These are phyloP conservation scores for Muscicapa striata DNA, from an alignment of 2,797 vertebrate genomes.

Conservation along the genomic window DNA sequence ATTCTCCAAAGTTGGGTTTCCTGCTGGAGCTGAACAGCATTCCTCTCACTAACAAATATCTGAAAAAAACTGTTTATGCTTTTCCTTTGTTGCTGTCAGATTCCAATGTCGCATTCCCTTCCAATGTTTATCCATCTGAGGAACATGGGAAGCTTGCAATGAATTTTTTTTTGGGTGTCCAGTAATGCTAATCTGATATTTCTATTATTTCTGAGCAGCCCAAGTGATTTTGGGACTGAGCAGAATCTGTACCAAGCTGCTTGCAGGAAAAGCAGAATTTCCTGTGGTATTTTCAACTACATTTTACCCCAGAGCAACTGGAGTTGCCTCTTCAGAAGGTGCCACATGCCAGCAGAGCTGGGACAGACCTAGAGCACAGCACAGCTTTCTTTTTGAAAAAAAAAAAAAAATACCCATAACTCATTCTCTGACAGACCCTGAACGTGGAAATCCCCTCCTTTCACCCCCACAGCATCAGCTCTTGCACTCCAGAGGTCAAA, in stretches of 20 bases:
- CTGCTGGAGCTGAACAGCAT: neutral
- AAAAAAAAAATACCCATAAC: neutral
- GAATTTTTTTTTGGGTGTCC: neutral
- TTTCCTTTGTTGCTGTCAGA: neutral
- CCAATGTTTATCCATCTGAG: neutral
- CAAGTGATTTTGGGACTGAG: neutral
- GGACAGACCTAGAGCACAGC: neutral
- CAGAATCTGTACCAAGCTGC: neutral
- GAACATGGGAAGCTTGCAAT: neutral
- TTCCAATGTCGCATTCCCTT: neutral
- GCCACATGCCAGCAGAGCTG: neutral
- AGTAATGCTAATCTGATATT: neutral
- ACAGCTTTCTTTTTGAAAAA: neutral
- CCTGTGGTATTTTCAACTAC: neutral
- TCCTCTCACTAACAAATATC: neutral
- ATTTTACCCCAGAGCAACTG: neutral
- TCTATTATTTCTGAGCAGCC: neutral
- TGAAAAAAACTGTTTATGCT: neutral
- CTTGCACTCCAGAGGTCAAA: neutral
- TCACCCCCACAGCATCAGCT: neutral
- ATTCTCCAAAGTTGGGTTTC: neutral
- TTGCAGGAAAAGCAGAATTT: neutral
- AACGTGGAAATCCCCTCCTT: neutral
- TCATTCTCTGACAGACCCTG: neutral
- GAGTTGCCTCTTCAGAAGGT: neutral